Percentiles rank a stretch among this genome's conserved stretches.
phyloP scores from a whole-genome alignment of 2,113 vertebrate genomes.

The Sula dactylatra region DNA sequence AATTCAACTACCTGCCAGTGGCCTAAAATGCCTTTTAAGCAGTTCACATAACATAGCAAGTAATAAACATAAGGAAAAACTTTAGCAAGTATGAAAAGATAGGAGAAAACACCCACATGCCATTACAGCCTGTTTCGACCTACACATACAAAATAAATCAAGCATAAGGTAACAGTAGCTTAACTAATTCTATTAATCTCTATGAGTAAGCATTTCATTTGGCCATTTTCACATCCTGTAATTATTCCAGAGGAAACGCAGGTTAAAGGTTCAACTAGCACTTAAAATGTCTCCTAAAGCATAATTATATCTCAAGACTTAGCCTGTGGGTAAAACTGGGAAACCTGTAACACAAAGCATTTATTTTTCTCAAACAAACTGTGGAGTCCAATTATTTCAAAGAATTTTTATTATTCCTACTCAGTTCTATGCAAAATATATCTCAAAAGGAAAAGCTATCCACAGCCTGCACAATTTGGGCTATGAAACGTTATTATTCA shows the following conservation, averaged over 20 bases:
- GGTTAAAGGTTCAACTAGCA: constrained; percentile 71
- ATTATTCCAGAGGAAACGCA: constrained; percentile 71
- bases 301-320: constrained; percentile 63
- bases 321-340: constrained; percentile 29
- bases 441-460: neutral
- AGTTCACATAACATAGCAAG: constrained; percentile 10
- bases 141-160: constrained; percentile 38
- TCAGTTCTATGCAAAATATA: neutral
- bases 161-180: constrained; percentile 54
- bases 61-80: constrained; percentile 23
- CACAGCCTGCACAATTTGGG: neutral
- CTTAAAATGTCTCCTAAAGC: constrained; percentile 62
- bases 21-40: constrained; percentile 31
- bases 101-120: constrained; percentile 32
- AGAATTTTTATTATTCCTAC: neutral
- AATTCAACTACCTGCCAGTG: constrained; percentile 33
- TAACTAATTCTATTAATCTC: constrained; percentile 72
- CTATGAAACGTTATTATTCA: neutral
- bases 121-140: neutral
- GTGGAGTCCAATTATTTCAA: neutral
- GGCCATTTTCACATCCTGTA: constrained; percentile 70
- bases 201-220: constrained; percentile 59
- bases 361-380: constrained; percentile 29
- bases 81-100: constrained; percentile 3
- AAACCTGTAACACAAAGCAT: constrained; percentile 20